Evolutionary conservation across 2,113 vertebrate genomes (phyloP).

Genomic region (Himantopus leucocephalus): DNA sequence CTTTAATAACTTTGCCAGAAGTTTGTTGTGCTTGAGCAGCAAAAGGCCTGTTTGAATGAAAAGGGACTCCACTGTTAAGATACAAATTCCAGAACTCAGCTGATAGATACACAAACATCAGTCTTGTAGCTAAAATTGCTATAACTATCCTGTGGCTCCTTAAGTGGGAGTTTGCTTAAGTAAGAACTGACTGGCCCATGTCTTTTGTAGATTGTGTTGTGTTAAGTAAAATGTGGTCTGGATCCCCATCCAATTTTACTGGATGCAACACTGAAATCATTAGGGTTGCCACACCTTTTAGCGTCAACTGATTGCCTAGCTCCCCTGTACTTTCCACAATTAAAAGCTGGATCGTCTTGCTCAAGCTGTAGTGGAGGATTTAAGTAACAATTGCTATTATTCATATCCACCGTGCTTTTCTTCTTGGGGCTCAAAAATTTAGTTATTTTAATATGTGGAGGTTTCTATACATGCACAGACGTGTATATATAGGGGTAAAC

Average conservation of each 20-base stretch:
- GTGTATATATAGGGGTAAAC: neutral
- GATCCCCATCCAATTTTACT: neutral
- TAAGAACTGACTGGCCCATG: neutral
- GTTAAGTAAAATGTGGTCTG: neutral
- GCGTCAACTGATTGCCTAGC: neutral
- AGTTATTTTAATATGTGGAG: neutral
- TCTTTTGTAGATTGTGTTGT: neutral
- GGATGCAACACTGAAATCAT: neutral
- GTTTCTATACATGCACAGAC: neutral
- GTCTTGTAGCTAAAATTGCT: neutral
- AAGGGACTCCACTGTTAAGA: neutral
- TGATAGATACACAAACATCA: neutral
- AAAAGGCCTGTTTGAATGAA: slow-evolving; percentile 23
- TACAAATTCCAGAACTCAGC: neutral
- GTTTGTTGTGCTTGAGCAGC: neutral
- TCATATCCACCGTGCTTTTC: neutral
- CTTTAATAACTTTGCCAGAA: neutral
- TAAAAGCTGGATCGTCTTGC: neutral
- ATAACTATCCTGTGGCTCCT: neutral
- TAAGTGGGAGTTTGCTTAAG: neutral
- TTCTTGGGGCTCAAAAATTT: neutral
- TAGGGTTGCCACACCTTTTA: neutral
- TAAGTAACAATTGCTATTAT: neutral
- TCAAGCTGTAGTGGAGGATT: neutral
- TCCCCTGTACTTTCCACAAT: neutral